Evolutionary conservation across 2,888 invertebrate species (phyloP).

Genomic region (Sceliomorpha sp.): DNA sequence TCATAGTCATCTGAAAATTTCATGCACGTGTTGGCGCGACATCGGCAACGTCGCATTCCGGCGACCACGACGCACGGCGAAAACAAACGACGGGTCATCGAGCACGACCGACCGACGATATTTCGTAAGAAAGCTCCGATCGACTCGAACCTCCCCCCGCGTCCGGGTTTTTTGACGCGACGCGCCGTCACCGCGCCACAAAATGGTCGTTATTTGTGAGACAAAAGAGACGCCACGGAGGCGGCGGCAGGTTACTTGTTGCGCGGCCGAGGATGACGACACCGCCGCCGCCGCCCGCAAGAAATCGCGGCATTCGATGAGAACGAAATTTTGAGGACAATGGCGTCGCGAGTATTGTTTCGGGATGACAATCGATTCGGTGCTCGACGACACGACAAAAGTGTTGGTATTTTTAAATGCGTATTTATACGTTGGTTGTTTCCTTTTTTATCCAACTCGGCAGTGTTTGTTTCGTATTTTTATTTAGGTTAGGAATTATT

Average conservation of each 20-base stretch:
- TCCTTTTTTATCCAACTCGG: too few relatives aligned
- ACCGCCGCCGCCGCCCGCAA: constrained; percentile 9
- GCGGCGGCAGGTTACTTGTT: constrained; percentile 50
- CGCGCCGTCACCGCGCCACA: constrained; percentile 38
- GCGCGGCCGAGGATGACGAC: constrained; percentile 20
- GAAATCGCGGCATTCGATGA: constrained; percentile 13
- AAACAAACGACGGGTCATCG: not conserved
- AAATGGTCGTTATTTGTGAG: constrained; percentile 55
- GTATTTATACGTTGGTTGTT: not conserved
- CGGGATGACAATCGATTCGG: constrained; percentile 60
- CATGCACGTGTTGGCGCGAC: too few relatives aligned
- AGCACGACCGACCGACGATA: too few relatives aligned
- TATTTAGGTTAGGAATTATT: too few relatives aligned
- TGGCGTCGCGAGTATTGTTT: constrained; percentile 55
- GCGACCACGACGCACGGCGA: too few relatives aligned
- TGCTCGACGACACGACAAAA: constrained; percentile 13
- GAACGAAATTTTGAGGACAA: constrained; percentile 61
- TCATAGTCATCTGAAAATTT: not conserved
- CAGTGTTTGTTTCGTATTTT: too few relatives aligned
- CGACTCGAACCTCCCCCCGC: too few relatives aligned
- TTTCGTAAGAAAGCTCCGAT: too few relatives aligned
- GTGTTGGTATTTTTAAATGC: too few relatives aligned
- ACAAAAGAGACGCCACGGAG: constrained; percentile 37
- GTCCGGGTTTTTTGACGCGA: too few relatives aligned
- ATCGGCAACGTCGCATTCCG: too few relatives aligned